These are phyloP conservation scores for Caenorhabditis sp. DNA, from an alignment of 2,888 invertebrate species.

Conservation along the genomic window DNA sequence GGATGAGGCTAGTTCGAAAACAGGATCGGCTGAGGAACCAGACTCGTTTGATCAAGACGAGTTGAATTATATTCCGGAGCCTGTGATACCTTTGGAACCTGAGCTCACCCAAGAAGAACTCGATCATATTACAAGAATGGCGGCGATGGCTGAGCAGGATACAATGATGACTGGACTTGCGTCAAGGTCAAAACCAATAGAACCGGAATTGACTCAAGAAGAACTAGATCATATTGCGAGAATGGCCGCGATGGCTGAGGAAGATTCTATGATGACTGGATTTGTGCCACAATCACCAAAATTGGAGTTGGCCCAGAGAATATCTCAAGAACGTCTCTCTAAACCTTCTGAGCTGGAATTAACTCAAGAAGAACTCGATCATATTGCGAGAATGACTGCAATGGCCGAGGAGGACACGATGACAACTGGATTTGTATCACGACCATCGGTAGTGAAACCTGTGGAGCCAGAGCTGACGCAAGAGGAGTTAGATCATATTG, in stretches of 20 bases:
- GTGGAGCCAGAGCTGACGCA: conserved; percentile 40
- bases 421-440: not conserved
- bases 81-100: no score
- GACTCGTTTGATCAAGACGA: no score
- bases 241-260: conserved; percentile 42
- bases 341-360: conserved; percentile 4
- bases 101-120: conserved; percentile 43
- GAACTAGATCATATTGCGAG: conserved; percentile 51
- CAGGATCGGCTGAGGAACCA: no score
- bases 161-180: not conserved
- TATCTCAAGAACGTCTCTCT: no score
- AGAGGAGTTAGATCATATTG: conserved; percentile 64
- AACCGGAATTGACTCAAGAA: conserved; percentile 28
- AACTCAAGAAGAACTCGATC: conserved; percentile 40
- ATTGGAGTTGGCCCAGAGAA: conserved; percentile 18
- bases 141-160: conserved; percentile 13
- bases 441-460: not conserved
- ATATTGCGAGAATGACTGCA: conserved; percentile 21
- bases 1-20: no score
- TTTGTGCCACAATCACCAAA: no score
- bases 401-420: not conserved
- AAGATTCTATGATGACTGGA: conserved; percentile 4
- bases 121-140: conserved; percentile 35
- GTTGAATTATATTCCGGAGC: no score
- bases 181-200: not conserved